These are phyloP conservation scores for Sebastes fasciatus DNA, from an alignment of 2,113 vertebrate genomes.

Conservation along the genomic window DNA sequence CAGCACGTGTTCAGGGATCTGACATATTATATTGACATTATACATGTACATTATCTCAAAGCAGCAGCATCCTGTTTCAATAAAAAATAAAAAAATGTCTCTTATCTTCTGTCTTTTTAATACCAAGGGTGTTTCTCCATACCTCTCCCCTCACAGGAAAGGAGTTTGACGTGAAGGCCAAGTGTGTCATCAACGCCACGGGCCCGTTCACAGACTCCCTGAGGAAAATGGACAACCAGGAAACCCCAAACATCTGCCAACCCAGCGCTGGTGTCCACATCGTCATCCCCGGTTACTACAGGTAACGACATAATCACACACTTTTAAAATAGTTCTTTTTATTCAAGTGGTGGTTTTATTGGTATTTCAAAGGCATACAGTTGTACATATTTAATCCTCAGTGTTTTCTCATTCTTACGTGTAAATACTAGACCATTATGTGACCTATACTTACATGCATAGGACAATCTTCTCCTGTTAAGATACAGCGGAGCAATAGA, in stretches of 20 bases:
- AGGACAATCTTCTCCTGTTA: slow-evolving; percentile 31
- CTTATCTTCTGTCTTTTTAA: too few species aligned
- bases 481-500: slow-evolving; percentile 45
- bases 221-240: slow-evolving; percentile 94
- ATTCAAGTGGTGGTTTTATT: not conserved
- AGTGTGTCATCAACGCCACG: slow-evolving; percentile 98
- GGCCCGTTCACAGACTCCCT: slow-evolving; percentile 96
- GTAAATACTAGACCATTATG: slow-evolving; percentile 48
- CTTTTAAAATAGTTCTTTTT: not conserved
- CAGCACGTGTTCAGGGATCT: too few species aligned
- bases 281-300: slow-evolving; percentile 98
- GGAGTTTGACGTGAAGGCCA: slow-evolving; percentile 95
- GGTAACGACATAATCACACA: slow-evolving; percentile 77
- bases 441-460: slow-evolving; percentile 41
- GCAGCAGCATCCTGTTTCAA: too few species aligned
- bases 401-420: slow-evolving; percentile 37
- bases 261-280: slow-evolving; percentile 97
- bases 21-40: too few species aligned
- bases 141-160: slow-evolving; percentile 80
- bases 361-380: slow-evolving; percentile 8
- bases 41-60: too few species aligned
- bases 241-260: slow-evolving; percentile 91
- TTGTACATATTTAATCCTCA: not conserved
- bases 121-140: not conserved
- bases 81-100: too few species aligned